These are phyloP conservation scores for Pogona vitticeps DNA, from an alignment of 2,113 vertebrate genomes.

Conservation along the genomic window DNA sequence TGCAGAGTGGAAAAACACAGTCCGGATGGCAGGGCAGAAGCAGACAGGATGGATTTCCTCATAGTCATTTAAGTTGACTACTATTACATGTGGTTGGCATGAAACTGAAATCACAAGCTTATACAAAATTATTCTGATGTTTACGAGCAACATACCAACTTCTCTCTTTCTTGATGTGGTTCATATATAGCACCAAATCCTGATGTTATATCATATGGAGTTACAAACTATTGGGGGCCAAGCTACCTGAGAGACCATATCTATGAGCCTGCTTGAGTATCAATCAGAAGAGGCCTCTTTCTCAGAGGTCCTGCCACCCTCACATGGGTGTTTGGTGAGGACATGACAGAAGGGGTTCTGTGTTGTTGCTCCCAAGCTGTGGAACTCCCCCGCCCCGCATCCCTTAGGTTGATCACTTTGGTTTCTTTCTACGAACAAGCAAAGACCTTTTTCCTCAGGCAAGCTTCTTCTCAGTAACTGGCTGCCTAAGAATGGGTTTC, in stretches of 20 bases:
- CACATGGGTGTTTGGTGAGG: too few species aligned
- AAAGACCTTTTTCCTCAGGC: too few species aligned
- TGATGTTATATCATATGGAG: neutral
- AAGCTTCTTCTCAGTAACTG: too few species aligned
- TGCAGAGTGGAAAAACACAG: constrained; percentile 59
- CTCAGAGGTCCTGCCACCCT: neutral
- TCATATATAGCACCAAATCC: neutral
- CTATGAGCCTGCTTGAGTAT: too few species aligned
- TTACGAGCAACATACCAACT: neutral
- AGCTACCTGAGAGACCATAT: too few species aligned
- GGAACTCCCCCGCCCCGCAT: too few species aligned
- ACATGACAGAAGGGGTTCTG: too few species aligned
- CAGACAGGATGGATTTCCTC: neutral
- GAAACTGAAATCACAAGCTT: neutral
- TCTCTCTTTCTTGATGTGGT: neutral
- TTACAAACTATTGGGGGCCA: too few species aligned
- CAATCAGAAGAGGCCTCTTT: neutral
- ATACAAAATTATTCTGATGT: neutral
- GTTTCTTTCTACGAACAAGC: too few species aligned
- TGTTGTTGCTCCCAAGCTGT: too few species aligned
- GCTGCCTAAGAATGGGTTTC: too few species aligned
- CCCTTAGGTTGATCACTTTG: too few species aligned
- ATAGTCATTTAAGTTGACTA: neutral
- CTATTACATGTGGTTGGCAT: neutral
- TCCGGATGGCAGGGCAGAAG: neutral